A percentile compares a stretch with the other conserved stretches of the same genome.
Evolutionary conservation across 2,797 vertebrate species (phyloP).

Genomic region (Channa striata): DNA sequence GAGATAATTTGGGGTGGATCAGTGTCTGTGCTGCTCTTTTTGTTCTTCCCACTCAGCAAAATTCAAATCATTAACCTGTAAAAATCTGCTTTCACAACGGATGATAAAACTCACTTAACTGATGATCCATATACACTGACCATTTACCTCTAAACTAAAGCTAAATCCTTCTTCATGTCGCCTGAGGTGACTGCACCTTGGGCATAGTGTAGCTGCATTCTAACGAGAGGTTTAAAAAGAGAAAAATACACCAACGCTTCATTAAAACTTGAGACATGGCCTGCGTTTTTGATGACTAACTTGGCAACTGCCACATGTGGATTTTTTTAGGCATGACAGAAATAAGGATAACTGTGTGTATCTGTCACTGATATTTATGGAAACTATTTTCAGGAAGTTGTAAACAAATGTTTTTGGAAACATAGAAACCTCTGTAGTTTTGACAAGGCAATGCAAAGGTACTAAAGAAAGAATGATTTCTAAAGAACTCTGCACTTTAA

Average conservation of each 20-base stretch:
- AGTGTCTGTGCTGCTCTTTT: conserved; percentile 43
- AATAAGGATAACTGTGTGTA: neutral
- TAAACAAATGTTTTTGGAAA: neutral
- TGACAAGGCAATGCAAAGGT: conserved; percentile 2
- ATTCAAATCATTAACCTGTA: neutral
- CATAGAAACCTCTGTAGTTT: conserved; percentile 8
- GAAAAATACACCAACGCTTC: conserved; percentile 4
- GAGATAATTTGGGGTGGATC: conserved; percentile 50
- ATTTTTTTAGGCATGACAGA: conserved; percentile 5
- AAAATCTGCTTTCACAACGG: neutral
- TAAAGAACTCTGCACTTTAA: neutral
- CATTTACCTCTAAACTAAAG: neutral
- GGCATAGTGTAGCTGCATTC: neutral
- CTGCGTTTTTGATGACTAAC: conserved; percentile 12
- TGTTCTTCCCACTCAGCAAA: neutral
- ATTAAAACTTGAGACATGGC: conserved; percentile 11
- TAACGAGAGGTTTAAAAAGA: no score
- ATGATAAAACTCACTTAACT: no score
- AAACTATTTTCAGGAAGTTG: conserved; percentile 2
- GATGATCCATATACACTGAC: no score
- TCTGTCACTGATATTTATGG: neutral
- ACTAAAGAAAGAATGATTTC: neutral
- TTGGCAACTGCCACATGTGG: neutral
- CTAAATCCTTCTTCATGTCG: neutral
- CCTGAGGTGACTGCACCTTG: neutral